Conservation (phyloP, 2,797 vertebrate species). For the Tinamus major region DNA sequence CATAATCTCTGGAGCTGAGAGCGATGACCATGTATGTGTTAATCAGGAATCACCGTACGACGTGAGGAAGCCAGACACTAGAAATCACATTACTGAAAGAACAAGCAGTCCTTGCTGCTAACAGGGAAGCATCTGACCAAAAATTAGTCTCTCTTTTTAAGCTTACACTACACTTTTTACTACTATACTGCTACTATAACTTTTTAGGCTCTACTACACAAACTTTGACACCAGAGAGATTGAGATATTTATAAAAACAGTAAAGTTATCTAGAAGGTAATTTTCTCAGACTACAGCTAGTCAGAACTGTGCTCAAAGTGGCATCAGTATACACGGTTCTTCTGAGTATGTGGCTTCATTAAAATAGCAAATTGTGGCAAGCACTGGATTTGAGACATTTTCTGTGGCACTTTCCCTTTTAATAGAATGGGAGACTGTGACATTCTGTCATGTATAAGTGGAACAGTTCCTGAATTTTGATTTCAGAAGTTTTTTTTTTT, state of each 20-base stretch:
- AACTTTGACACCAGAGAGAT: neutral
- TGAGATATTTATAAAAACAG: neutral
- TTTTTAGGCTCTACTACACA: neutral
- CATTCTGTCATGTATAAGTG: neutral
- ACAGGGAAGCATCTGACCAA: neutral
- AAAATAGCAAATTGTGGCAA: neutral
- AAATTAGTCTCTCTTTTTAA: neutral
- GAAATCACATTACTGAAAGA: neutral
- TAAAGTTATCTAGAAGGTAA: neutral
- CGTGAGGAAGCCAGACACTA: neutral
- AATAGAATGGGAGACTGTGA: neutral
- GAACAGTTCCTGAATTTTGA: neutral
- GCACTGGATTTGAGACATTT: neutral
- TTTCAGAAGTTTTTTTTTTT: neutral
- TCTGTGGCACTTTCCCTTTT: neutral
- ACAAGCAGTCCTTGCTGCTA: neutral
- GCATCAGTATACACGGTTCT: neutral
- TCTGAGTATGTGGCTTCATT: neutral
- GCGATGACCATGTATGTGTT: slow-evolving; percentile 9
- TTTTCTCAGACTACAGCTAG: neutral
- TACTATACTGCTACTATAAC: neutral
- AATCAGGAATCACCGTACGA: neutral
- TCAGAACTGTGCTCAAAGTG: neutral
- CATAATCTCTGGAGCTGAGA: neutral
- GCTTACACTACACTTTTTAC: neutral